Percentiles rank a stretch among this genome's conserved stretches.
Conservation (phyloP, 2,113 vertebrate species). For the Baryphthengus martii region DNA sequence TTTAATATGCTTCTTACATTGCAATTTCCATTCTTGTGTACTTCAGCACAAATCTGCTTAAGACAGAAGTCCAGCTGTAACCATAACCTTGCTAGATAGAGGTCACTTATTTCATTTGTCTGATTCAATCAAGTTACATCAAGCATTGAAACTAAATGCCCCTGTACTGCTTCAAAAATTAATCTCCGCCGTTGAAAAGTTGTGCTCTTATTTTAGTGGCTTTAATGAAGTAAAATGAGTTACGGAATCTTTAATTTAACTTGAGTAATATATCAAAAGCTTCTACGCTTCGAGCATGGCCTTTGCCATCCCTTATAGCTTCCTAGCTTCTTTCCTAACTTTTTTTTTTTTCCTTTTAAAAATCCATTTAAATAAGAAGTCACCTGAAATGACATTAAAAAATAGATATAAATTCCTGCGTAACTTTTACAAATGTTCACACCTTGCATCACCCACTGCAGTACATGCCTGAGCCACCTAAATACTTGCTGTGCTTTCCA, state of each 20-base stretch:
- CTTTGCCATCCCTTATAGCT: background rate
- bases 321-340: background rate
- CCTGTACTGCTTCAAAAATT: background rate
- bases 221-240: background rate
- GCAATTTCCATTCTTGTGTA: background rate
- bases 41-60: background rate
- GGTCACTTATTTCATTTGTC: slow-evolving; percentile 32
- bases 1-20: background rate
- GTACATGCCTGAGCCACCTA: accelerated
- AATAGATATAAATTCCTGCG: accelerated
- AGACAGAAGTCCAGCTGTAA: background rate
- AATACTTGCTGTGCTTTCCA: background rate
- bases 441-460: background rate
- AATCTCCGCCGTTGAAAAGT: background rate
- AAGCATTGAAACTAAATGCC: background rate
- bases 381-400: background rate
- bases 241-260: background rate
- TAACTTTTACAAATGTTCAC: accelerated
- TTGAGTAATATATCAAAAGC: background rate
- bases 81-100: background rate
- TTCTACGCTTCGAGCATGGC: background rate
- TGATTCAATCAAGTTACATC: background rate
- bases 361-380: background rate
- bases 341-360: background rate
- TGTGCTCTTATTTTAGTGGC: background rate